A percentile compares a stretch with the other conserved stretches of the same genome.
Conservation (phyloP, 2,113 vertebrate genomes). For the Rhadina sibilatrix region DNA sequence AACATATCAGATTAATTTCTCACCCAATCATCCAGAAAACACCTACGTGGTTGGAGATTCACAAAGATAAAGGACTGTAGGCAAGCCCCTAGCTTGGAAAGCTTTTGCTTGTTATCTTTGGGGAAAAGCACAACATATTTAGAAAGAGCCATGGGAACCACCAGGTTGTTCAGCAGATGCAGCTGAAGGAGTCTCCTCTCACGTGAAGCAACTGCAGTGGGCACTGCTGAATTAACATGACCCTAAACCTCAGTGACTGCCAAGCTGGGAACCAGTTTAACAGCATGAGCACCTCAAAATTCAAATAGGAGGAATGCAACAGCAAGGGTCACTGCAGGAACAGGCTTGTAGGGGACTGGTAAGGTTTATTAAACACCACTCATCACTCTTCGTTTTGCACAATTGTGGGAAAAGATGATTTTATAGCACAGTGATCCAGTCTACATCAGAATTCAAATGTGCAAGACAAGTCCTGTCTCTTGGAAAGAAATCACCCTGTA, state of each 20-base stretch:
- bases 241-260: neutral
- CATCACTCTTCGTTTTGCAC: slow-evolving; percentile 28
- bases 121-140: neutral
- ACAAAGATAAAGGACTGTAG: neutral
- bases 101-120: neutral
- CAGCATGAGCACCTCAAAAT: neutral
- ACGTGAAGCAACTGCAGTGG: neutral
- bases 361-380: slow-evolving; percentile 49
- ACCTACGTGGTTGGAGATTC: neutral
- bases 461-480: slow-evolving; percentile 52
- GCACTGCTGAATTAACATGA: neutral
- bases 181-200: neutral
- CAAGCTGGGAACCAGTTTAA: slow-evolving; percentile 42
- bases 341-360: slow-evolving; percentile 37
- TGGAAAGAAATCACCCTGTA: slow-evolving; percentile 36
- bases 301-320: slow-evolving; percentile 35
- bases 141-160: neutral
- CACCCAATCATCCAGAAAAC: neutral
- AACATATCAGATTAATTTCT: neutral
- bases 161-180: neutral
- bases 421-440: slow-evolving; percentile 43
- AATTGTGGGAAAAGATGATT: slow-evolving; percentile 50
- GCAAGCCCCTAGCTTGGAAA: neutral
- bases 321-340: slow-evolving; percentile 59
- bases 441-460: slow-evolving; percentile 20